These are phyloP conservation scores for Merops nubicus DNA, from an alignment of 2,113 vertebrate species.

Conservation along the genomic window DNA sequence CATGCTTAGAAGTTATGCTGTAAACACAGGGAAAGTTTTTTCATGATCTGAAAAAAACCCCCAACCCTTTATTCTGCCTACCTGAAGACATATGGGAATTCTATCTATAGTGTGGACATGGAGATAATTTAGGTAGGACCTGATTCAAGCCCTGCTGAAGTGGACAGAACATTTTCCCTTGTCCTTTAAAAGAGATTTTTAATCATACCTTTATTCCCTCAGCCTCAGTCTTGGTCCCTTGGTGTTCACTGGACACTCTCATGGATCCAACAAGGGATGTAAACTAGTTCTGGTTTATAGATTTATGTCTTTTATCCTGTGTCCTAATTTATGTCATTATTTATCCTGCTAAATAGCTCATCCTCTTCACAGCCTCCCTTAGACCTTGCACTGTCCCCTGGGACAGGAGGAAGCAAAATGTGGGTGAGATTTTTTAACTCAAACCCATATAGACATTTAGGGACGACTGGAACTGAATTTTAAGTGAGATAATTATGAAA, in stretches of 20 bases:
- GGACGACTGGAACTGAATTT: not conserved
- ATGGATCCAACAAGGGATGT: not conserved
- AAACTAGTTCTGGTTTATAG: not conserved
- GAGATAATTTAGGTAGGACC: not conserved
- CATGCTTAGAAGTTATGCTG: not conserved
- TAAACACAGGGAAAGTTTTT: not conserved
- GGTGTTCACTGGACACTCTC: not conserved
- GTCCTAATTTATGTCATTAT: constrained; percentile 23
- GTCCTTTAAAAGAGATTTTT: not conserved
- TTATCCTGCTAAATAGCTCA: not conserved
- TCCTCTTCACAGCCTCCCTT: not conserved
- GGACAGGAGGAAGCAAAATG: not conserved
- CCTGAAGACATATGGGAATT: not conserved
- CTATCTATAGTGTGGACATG: not conserved
- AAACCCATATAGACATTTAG: not conserved
- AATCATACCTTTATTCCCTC: not conserved
- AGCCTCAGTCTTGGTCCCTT: not conserved
- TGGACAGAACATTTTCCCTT: not conserved
- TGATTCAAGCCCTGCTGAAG: not conserved
- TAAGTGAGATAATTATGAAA: not conserved
- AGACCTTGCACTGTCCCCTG: not conserved
- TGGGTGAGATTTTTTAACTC: not conserved
- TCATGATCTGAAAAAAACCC: not conserved
- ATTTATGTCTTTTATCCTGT: not conserved
- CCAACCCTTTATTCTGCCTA: not conserved